These are phyloP conservation scores for Romanogobio albipinnatus DNA, from an alignment of 2,113 vertebrate species.

Conservation along the genomic window DNA sequence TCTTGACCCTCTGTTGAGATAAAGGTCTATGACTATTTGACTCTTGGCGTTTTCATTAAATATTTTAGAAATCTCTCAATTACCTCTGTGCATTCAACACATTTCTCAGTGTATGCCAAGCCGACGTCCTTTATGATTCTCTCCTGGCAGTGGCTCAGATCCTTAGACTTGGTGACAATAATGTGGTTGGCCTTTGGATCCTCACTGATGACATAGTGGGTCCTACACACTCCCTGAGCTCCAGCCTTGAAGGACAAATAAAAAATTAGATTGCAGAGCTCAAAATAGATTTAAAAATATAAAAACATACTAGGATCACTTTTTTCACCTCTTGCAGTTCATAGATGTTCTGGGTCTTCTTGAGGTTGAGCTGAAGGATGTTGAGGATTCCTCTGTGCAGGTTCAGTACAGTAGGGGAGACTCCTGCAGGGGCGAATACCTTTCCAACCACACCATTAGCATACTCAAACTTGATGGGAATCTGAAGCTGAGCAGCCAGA, in stretches of 20 bases:
- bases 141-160: constrained; percentile 82
- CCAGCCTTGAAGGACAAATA: constrained; percentile 69
- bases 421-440: constrained; percentile 72
- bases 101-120: constrained; percentile 73
- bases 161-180: constrained; percentile 78
- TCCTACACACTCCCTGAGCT: constrained; percentile 84
- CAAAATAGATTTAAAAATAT: neutral
- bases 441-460: constrained; percentile 71
- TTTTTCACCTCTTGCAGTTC: constrained; percentile 80
- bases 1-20: constrained; percentile 71
- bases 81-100: constrained; percentile 70
- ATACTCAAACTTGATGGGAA: constrained; percentile 80
- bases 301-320: neutral
- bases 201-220: constrained; percentile 79
- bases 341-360: constrained; percentile 80
- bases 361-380: constrained; percentile 76
- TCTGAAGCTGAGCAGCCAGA: constrained; percentile 65
- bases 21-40: neutral
- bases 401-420: constrained; percentile 73
- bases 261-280: neutral
- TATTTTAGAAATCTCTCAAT: neutral
- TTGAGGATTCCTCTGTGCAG: constrained; percentile 79
- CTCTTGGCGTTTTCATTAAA: neutral
- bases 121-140: constrained; percentile 74
- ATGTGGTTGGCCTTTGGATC: constrained; percentile 69